Evolutionary conservation across 2,888 invertebrate species (phyloP).

Genomic region (Lithosia quadra): DNA sequence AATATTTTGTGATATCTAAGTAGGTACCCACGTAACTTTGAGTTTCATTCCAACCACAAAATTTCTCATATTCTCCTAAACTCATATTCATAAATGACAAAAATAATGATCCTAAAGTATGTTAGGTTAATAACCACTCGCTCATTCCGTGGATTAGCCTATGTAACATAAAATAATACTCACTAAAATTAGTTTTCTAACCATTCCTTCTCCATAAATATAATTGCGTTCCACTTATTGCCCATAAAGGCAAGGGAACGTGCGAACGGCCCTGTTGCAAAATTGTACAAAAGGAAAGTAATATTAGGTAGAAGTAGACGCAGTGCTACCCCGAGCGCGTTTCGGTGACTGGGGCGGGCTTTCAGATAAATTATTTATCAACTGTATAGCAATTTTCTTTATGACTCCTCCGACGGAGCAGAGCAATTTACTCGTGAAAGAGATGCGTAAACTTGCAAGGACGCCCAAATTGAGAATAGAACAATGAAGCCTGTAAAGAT

Average conservation of each 20-base stretch:
- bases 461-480: conserved; percentile 82
- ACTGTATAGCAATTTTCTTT: conserved; percentile 88
- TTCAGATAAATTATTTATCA: conserved; percentile 87
- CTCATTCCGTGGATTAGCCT: conserved; percentile 39
- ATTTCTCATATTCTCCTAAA: neutral
- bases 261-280: conserved; percentile 86
- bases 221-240: conserved; percentile 87
- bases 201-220: conserved; percentile 85
- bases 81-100: conserved; percentile 4
- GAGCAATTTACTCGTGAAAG: conserved; percentile 86
- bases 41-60: neutral
- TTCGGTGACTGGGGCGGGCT: conserved; percentile 86
- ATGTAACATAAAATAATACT: conserved; percentile 71
- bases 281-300: conserved; percentile 87
- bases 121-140: conserved; percentile 36
- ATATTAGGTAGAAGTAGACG: conserved; percentile 83
- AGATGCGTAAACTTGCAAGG: conserved; percentile 86
- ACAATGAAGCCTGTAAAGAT: conserved; percentile 79
- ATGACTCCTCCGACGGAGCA: conserved; percentile 86
- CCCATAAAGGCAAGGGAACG: conserved; percentile 86
- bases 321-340: conserved; percentile 78
- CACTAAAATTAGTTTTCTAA: conserved; percentile 83
- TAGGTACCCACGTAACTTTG: neutral
- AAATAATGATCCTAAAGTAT: conserved; percentile 6
- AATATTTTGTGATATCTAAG: too few relatives aligned